Evolutionary conservation across 1,140 invertebrate genomes (phyloP).

Genomic region (Microplitis mediator): DNA sequence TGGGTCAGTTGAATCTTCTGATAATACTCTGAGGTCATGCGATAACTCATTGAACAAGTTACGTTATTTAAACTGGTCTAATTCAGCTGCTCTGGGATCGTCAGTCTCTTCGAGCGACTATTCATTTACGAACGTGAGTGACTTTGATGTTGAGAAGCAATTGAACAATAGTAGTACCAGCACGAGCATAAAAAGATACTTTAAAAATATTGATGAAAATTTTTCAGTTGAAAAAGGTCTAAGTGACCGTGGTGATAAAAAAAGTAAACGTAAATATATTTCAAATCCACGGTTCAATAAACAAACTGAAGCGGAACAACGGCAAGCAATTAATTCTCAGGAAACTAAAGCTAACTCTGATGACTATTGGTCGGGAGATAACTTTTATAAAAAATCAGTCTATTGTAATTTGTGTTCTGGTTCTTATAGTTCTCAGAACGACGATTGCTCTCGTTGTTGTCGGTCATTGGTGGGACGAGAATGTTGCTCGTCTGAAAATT

Average conservation of each 20-base stretch:
- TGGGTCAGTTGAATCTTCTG: slow-evolving; percentile 16
- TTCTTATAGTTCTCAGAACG: too few species aligned
- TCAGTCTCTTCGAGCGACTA: background rate
- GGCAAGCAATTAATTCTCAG: background rate
- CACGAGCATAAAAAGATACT: background rate
- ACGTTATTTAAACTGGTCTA: background rate
- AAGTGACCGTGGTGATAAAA: background rate
- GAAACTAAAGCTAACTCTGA: background rate
- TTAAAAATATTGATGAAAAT: too few species aligned
- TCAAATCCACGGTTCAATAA: background rate
- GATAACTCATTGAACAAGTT: slow-evolving; percentile 38
- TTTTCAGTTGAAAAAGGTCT: background rate
- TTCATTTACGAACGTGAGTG: slow-evolving; percentile 32
- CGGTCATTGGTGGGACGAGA: background rate
- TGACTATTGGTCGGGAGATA: background rate
- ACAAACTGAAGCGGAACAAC: background rate
- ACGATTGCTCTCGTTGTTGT: background rate
- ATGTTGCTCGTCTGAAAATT: background rate
- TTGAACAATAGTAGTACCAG: background rate
- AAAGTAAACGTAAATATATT: background rate
- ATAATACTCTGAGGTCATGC: slow-evolving; percentile 41
- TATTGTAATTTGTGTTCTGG: too few species aligned
- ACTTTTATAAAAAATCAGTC: background rate
- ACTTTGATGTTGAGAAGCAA: slow-evolving; percentile 1
- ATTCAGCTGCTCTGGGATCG: background rate